Evolutionary conservation across 1,140 invertebrate species (phyloP).

Genomic region (Drosophila ironensis): DNA sequence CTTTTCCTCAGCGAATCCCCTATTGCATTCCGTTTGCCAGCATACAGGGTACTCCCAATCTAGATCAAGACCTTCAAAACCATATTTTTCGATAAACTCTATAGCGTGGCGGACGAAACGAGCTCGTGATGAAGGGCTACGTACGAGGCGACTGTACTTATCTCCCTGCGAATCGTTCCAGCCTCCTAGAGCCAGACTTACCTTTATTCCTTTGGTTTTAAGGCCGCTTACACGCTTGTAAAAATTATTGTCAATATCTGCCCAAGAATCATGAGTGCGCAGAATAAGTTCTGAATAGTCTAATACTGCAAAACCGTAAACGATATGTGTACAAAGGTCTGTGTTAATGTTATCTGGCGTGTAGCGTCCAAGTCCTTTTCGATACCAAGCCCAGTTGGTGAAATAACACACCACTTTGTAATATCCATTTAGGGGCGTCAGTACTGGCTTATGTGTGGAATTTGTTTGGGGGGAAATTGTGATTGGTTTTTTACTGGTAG

Average conservation of each 20-base stretch:
- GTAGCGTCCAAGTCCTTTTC: slow-evolving; percentile 91
- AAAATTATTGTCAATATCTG: slow-evolving; percentile 93
- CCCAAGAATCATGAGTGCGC: slow-evolving; percentile 93
- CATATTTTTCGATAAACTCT: slow-evolving; percentile 90
- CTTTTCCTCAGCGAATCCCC: slow-evolving; percentile 92
- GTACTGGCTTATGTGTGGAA: slow-evolving; percentile 68
- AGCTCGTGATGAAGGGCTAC: slow-evolving; percentile 86
- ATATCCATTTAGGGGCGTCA: slow-evolving; percentile 83
- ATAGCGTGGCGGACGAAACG: slow-evolving; percentile 89
- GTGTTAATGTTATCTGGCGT: slow-evolving; percentile 92
- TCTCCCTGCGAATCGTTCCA: slow-evolving; percentile 95
- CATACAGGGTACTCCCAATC: slow-evolving; percentile 94
- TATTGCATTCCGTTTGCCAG: slow-evolving; percentile 89
- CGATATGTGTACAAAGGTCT: slow-evolving; percentile 93
- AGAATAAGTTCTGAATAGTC: slow-evolving; percentile 89
- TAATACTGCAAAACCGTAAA: slow-evolving; percentile 95
- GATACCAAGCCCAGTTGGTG: slow-evolving; percentile 97
- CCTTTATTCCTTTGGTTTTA: slow-evolving; percentile 91
- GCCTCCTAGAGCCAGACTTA: slow-evolving; percentile 91
- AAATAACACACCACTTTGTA: slow-evolving; percentile 95
- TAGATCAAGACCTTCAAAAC: slow-evolving; percentile 93
- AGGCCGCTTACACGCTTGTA: slow-evolving; percentile 91
- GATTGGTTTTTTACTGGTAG: slow-evolving; percentile 51
- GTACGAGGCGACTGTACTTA: slow-evolving; percentile 92
- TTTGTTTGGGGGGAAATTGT: slow-evolving; percentile 73